These are phyloP conservation scores for Drosophila atripex DNA, from an alignment of 2,888 invertebrate genomes.

Conservation along the genomic window DNA sequence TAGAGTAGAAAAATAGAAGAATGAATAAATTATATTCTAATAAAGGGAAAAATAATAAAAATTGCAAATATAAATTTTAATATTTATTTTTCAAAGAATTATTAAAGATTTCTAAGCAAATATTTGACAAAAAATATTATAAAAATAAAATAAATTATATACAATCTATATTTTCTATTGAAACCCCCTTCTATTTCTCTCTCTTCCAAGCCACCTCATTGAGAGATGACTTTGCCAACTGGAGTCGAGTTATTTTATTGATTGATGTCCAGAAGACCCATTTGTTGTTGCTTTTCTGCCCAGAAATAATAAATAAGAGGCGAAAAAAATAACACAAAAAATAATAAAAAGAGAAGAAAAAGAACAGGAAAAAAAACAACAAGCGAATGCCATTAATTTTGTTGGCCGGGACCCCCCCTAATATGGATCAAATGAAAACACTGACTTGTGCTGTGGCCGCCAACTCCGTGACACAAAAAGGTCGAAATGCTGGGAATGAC, in stretches of 20 bases:
- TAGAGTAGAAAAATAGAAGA: no score
- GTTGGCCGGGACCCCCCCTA: slow-evolving; percentile 4
- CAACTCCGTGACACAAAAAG: slow-evolving; percentile 22
- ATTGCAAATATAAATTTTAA: no score
- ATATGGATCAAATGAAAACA: slow-evolving; percentile 29
- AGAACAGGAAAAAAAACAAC: slow-evolving; percentile 18
- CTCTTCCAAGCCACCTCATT: no score
- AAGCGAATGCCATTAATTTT: slow-evolving; percentile 37
- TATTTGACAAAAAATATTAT: no score
- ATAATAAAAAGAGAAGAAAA: background rate
- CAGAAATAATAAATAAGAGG: slow-evolving; percentile 2
- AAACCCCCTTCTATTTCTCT: no score
- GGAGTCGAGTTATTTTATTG: slow-evolving; percentile 43
- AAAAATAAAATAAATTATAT: no score
- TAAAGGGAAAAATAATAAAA: no score
- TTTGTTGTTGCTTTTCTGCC: slow-evolving; percentile 5
- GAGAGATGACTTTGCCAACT: slow-evolving; percentile 4
- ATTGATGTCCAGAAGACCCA: slow-evolving; percentile 51
- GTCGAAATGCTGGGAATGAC: slow-evolving; percentile 17
- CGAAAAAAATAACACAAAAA: slow-evolving; percentile 7
- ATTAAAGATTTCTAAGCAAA: no score
- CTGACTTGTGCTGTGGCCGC: slow-evolving; percentile 27
- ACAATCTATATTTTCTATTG: no score
- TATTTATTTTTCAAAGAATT: no score
- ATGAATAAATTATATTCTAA: no score